Conservation (phyloP, 2,797 vertebrate genomes). For the Sebastes taczanowskii region DNA sequence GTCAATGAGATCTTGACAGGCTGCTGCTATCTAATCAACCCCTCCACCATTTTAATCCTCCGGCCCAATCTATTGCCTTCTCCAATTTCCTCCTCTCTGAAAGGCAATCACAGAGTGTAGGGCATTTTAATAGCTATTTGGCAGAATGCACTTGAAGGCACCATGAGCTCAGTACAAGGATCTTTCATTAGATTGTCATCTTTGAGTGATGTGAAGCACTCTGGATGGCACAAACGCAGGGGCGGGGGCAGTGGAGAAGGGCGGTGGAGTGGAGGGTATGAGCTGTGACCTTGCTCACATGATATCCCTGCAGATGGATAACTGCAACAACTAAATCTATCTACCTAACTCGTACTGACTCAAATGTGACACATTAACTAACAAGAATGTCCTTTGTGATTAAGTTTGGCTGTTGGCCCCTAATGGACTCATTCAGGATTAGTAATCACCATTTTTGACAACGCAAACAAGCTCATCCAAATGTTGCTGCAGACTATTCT, state of each 20-base stretch:
- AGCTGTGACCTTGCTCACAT: slow-evolving; percentile 49
- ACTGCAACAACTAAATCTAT: slow-evolving; percentile 7
- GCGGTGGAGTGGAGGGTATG: not conserved
- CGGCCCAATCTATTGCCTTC: slow-evolving; percentile 63
- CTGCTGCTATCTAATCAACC: slow-evolving; percentile 65
- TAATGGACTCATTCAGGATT: slow-evolving; percentile 6
- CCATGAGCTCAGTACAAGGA: slow-evolving; percentile 54
- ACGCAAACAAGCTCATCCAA: not conserved
- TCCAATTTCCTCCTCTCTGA: slow-evolving; percentile 66
- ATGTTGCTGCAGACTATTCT: not conserved
- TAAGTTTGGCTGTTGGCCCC: not conserved
- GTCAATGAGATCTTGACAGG: slow-evolving; percentile 59
- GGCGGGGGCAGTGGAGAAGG: not conserved
- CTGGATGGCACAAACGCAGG: slow-evolving; percentile 29
- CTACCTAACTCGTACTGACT: not conserved
- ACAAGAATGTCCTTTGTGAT: slow-evolving; percentile 14
- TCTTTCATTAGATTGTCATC: slow-evolving; percentile 68
- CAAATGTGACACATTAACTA: not conserved
- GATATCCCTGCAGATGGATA: slow-evolving; percentile 33
- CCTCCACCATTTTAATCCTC: slow-evolving; percentile 57
- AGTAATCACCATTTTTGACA: not conserved
- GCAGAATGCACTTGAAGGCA: slow-evolving; percentile 68
- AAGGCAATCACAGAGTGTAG: slow-evolving; percentile 65
- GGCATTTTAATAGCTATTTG: slow-evolving; percentile 72
- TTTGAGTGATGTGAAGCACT: slow-evolving; percentile 63